These are phyloP conservation scores for Neosalanx taihuensis DNA, from an alignment of 2,797 vertebrate species.

Conservation along the genomic window DNA sequence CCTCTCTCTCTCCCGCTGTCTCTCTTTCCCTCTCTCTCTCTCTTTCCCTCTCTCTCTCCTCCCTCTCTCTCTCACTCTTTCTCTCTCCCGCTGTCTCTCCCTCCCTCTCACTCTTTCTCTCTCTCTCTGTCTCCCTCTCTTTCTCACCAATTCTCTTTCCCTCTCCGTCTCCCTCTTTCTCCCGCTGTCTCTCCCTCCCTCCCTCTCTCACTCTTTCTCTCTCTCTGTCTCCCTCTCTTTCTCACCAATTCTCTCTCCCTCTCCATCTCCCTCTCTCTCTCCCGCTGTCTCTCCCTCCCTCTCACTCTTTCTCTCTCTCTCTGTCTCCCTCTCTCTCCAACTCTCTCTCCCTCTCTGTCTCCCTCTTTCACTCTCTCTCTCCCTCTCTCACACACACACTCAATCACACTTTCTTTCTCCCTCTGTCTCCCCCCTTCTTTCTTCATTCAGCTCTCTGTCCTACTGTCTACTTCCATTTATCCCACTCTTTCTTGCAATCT, in stretches of 20 bases:
- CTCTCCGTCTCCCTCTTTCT: not conserved
- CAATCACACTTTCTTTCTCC: not conserved
- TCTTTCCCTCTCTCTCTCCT: not conserved
- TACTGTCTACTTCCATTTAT: conserved; percentile 3
- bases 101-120: conserved; percentile 52
- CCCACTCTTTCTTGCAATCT: conserved; percentile 9
- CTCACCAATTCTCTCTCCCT: conserved; percentile 43
- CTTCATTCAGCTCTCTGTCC: not conserved
- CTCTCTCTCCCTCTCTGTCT: not conserved
- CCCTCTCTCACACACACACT: not conserved
- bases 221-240: conserved; percentile 36
- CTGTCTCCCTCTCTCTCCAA: not conserved
- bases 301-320: conserved; percentile 52
- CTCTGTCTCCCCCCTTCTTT: not conserved
- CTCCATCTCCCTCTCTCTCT: not conserved
- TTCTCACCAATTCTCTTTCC: no score
- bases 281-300: conserved; percentile 38
- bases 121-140: conserved; percentile 32
- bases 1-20: not conserved
- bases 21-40: not conserved
- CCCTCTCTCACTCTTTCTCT: not conserved
- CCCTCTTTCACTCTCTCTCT: conserved; percentile 24
- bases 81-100: conserved; percentile 11
- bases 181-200: not conserved
- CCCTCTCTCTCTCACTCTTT: not conserved